These are phyloP conservation scores for Scaptodrosophila lebanonensis DNA, from an alignment of 1,140 invertebrate species.

Conservation along the genomic window DNA sequence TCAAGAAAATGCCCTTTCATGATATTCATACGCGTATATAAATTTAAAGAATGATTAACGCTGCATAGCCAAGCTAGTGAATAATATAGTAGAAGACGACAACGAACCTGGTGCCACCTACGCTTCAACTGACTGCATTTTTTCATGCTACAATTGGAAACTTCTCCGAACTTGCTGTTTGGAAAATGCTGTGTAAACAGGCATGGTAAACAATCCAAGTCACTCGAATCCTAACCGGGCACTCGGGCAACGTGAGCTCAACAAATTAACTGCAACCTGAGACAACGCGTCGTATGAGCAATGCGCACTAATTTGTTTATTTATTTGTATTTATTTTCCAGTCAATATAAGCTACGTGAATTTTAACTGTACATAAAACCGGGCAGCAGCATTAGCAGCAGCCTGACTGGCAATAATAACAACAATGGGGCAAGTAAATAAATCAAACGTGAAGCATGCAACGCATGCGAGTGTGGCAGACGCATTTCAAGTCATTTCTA, in stretches of 20 bases:
- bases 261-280: conserved; percentile 57
- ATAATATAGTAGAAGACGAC: background rate
- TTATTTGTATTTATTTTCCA: conserved; percentile 75
- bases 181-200: conserved; percentile 66
- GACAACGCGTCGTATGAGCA: conserved; percentile 61
- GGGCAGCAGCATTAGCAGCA: conserved; percentile 20
- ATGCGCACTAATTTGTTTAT: conserved; percentile 50
- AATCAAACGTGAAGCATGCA: conserved; percentile 53
- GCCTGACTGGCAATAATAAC: conserved; percentile 35
- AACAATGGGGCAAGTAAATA: conserved; percentile 59
- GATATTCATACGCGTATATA: too few relatives aligned
- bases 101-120: conserved; percentile 24
- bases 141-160: conserved; percentile 61
- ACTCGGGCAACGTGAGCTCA: conserved; percentile 44
- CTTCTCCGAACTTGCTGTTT: conserved; percentile 60
- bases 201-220: conserved; percentile 45
- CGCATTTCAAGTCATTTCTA: conserved; percentile 26
- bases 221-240: background rate
- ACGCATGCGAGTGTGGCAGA: conserved; percentile 22
- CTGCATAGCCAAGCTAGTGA: background rate
- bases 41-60: conserved; percentile 73
- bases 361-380: conserved; percentile 70
- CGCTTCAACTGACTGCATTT: conserved; percentile 12
- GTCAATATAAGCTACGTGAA: conserved; percentile 74
- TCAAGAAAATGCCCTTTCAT: background rate